phyloP scores from a whole-genome alignment of 2,113 vertebrate genomes.

The Aphyosemion australe region DNA sequence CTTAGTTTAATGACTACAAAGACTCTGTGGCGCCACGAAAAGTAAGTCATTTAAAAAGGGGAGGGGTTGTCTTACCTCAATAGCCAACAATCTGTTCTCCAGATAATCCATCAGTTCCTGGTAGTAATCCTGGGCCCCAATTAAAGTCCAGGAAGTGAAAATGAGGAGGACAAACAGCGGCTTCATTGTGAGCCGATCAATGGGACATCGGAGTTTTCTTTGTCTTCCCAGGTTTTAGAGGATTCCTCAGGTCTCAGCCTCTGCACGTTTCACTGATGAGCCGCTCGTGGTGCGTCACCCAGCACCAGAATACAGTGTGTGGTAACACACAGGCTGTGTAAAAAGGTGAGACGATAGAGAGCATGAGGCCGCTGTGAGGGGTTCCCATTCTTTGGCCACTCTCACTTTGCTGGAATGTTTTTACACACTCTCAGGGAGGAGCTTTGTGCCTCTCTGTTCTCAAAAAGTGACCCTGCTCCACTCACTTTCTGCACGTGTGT shows the following conservation, averaged over 20 bases:
- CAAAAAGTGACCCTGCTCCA: constrained; percentile 29
- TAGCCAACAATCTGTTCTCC: constrained; percentile 78
- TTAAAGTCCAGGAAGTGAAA: constrained; percentile 55
- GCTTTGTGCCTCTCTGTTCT: constrained; percentile 61
- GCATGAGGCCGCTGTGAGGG: constrained; percentile 51
- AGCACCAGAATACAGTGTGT: neutral
- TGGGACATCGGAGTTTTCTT: constrained; percentile 25
- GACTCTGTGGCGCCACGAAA: neutral
- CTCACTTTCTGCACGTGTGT: constrained; percentile 10
- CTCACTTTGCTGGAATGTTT: constrained; percentile 82
- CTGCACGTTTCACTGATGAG: constrained; percentile 11
- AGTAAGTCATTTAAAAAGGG: neutral
- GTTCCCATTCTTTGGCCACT: constrained; percentile 64
- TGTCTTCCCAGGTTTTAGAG: constrained; percentile 20
- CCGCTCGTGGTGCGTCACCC: constrained; percentile 16
- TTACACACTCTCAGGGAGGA: constrained; percentile 81
- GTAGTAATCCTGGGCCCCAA: constrained; percentile 78
- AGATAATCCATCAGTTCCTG: constrained; percentile 83
- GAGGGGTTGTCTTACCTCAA: constrained; percentile 78
- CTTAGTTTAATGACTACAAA: constrained; percentile 7
- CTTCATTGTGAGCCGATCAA: constrained; percentile 71
- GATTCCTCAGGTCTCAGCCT: constrained; percentile 9
- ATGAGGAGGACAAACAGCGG: constrained; percentile 65
- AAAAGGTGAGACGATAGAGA: constrained; percentile 42
- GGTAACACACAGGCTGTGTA: neutral